These are phyloP conservation scores for Melanerpes formicivorus DNA, from an alignment of 2,113 vertebrate species.

Conservation along the genomic window DNA sequence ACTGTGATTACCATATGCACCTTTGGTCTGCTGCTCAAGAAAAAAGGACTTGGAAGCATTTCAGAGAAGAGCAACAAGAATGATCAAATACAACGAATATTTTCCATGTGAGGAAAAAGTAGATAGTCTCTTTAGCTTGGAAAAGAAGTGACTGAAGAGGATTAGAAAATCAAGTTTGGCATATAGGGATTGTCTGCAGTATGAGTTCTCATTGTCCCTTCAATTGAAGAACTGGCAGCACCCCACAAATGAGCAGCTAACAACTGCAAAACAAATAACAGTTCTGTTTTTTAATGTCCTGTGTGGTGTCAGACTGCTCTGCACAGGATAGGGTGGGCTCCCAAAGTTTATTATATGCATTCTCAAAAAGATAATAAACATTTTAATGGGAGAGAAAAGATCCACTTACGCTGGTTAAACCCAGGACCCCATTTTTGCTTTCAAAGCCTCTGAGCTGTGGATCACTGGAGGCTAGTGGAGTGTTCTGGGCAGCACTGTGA, in stretches of 20 bases:
- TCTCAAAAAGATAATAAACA: neutral
- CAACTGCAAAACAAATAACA: neutral
- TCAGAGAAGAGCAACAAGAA: slow-evolving; percentile 27
- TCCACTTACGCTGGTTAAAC: neutral
- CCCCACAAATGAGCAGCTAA: neutral
- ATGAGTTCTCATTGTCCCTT: neutral
- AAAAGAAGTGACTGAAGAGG: slow-evolving; percentile 15
- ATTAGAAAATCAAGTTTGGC: neutral
- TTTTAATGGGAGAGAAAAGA: neutral
- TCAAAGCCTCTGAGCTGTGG: accelerated
- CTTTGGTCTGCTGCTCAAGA: neutral
- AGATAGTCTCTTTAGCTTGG: slow-evolving; percentile 2
- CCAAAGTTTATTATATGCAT: neutral
- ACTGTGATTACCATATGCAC: neutral
- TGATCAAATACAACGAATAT: slow-evolving; percentile 39
- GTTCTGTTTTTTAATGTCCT: neutral
- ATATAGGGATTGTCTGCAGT: neutral
- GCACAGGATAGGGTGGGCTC: neutral
- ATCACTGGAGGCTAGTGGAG: neutral
- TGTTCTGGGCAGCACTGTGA: accelerated
- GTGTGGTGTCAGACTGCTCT: neutral
- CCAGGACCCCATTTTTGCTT: neutral
- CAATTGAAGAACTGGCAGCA: neutral
- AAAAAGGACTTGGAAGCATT: slow-evolving; percentile 39
- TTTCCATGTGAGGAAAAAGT: slow-evolving; percentile 42